Evolutionary conservation across 2,888 invertebrate genomes (phyloP), one percentile per base, ranked within the genome.

Genomic region (Hedya salicella): DNA sequence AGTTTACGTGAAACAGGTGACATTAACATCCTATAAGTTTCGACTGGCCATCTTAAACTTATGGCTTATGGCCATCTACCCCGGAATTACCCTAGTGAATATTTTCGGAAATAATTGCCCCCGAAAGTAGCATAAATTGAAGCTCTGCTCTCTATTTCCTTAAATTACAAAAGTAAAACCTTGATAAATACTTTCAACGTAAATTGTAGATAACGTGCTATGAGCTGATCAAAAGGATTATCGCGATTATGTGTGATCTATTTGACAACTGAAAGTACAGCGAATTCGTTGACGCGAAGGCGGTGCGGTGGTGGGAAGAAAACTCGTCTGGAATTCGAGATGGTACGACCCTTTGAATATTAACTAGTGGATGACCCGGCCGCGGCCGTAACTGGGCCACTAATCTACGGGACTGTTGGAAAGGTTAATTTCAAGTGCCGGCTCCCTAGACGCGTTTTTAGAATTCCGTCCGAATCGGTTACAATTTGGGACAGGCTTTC

Each of bases 281-380:
- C 77, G 78, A 78, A 78, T 73, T 81, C 81, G 77, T 75, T 76
- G 32, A 32, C n/a, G 44, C 70, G 69, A 74, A 69, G 72, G 69
- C 75, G 44, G 62, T 53, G 36, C 53, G 73, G 74, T 73, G 73
- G 76, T 79, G 80, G 79, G 81, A 79, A 75, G 75, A 82, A 80
- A 81, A 89, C 89, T 86, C 86, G 86, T 73, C 75, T 79, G 80
- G 91, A 88, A 90, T 91, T 82, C 80, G 77, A 85, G 87, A 91
- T 88, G 83, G 83, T 82, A 80, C 79, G 85, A 84, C 86, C 87
- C 87, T 88, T 86, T 91, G 89, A 91, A 91, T 91, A 90, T 90
- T 91, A 91, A 91, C 86, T 86, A 88, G 81, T 81, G 82, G 86
- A 86, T 86, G 89, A 88, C 86, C 88, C 85, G 81, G 78, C 82